Conservation (phyloP, 2,113 vertebrate species). For the Brevimyrus niger region DNA sequence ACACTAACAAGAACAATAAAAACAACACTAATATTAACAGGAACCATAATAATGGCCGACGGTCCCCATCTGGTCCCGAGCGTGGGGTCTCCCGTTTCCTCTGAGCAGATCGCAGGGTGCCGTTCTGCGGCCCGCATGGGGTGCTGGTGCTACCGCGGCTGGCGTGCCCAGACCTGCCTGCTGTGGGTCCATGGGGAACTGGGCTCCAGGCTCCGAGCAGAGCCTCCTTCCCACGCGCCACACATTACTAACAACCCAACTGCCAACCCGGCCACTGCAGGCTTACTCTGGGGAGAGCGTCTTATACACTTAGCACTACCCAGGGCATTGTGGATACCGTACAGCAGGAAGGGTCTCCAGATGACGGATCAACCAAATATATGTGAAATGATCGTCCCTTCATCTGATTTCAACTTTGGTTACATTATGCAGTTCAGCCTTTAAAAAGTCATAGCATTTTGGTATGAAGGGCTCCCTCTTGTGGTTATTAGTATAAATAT, state of each 20-base stretch:
- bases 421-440: background rate
- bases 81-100: conserved; percentile 14
- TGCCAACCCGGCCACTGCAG: background rate
- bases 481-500: background rate
- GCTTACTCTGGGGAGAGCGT: background rate
- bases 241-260: background rate
- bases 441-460: background rate
- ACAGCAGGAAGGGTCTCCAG: background rate
- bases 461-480: conserved; percentile 18
- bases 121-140: conserved; percentile 33
- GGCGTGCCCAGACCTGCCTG: conserved; percentile 62
- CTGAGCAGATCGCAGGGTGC: conserved; percentile 26
- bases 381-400: background rate
- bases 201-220: background rate
- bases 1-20: background rate
- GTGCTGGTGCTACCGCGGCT: conserved; percentile 35
- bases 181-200: conserved; percentile 29
- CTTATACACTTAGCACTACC: background rate
- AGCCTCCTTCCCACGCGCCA: conserved; percentile 26
- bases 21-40: background rate
- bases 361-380: background rate
- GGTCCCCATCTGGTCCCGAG: background rate
- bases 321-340: background rate
- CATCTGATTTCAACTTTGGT: background rate
- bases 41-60: background rate